Percentiles rank a stretch among this genome's conserved stretches.
phyloP scores from a whole-genome alignment of 2,113 vertebrate species.

The Herpetotheres cachinnans region DNA sequence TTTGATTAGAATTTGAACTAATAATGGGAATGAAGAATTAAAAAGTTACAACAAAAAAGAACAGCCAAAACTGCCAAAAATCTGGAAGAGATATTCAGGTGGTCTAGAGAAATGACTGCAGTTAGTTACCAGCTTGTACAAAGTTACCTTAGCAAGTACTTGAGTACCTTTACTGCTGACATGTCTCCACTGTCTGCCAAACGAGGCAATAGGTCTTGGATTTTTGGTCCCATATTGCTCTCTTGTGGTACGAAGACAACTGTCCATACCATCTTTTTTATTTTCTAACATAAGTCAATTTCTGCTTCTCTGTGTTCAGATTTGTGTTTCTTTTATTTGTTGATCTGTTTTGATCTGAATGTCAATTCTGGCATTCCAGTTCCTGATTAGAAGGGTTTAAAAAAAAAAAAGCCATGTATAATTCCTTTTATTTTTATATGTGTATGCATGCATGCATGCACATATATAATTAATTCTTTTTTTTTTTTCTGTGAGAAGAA shows the following conservation, averaged over 20 bases:
- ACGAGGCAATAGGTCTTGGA: background rate
- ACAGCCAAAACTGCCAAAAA: background rate
- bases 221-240: background rate
- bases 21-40: background rate
- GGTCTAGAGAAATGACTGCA: background rate
- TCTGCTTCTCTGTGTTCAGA: background rate
- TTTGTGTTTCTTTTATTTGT: slow-evolving; percentile 20
- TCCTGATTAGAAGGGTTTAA: background rate
- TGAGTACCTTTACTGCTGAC: background rate
- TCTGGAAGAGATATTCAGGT: background rate
- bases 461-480: background rate
- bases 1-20: background rate
- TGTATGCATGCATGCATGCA: background rate
- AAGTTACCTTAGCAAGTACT: background rate
- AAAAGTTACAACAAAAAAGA: background rate
- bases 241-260: background rate
- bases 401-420: background rate
- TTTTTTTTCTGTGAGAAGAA: background rate
- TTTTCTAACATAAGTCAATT: background rate
- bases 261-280: background rate
- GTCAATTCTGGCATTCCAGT: background rate
- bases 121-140: background rate
- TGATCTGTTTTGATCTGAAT: background rate
- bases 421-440: background rate
- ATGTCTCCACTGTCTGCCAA: background rate